phyloP scores from a whole-genome alignment of 2,113 vertebrate genomes.

The Phodopus roborovskii region DNA sequence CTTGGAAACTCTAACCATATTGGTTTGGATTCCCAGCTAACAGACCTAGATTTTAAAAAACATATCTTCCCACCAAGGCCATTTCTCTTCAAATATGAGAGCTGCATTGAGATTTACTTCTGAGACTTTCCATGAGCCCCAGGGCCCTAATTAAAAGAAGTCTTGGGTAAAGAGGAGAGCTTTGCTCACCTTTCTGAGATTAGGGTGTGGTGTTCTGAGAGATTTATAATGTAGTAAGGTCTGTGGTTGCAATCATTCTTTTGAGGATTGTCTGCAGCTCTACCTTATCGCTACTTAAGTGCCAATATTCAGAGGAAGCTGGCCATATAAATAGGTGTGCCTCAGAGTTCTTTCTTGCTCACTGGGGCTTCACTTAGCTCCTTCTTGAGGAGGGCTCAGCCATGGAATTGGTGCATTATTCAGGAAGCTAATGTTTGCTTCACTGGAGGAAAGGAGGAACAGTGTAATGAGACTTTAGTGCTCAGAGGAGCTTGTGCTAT shows the following conservation, averaged over 20 bases:
- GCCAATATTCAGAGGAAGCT: neutral
- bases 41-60: conserved; percentile 57
- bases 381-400: neutral
- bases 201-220: neutral
- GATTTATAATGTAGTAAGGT: neutral
- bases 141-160: conserved; percentile 57
- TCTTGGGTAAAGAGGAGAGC: neutral
- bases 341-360: neutral
- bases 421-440: neutral
- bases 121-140: neutral
- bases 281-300: neutral
- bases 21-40: conserved; percentile 57
- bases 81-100: conserved; percentile 64
- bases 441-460: neutral
- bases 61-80: conserved; percentile 35
- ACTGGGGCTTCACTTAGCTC: neutral
- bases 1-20: conserved; percentile 34
- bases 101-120: conserved; percentile 34
- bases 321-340: neutral
- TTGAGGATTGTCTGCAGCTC: neutral
- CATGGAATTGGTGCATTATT: neutral
- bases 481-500: neutral
- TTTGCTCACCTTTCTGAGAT: conserved; percentile 9
- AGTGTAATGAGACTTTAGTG: neutral
- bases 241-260: neutral